A percentile compares a stretch with the other conserved stretches of the same genome.
These are phyloP conservation scores for Argopecten irradians DNA, from an alignment of 1,140 invertebrate species.

Conservation along the genomic window DNA sequence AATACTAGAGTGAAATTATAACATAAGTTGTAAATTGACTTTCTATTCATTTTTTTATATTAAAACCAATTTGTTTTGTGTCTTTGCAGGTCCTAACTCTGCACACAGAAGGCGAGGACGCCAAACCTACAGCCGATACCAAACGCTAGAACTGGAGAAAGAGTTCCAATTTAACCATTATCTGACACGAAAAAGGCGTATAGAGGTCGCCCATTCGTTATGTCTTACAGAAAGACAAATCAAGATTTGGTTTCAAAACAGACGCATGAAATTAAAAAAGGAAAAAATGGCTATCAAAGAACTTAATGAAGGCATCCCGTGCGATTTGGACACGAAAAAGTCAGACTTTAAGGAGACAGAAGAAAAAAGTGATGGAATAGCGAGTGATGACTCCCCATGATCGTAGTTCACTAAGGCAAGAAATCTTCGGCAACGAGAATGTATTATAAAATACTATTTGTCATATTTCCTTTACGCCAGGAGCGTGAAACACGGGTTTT, in stretches of 20 bases:
- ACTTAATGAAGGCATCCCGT: neutral
- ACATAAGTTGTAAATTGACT: too few species aligned
- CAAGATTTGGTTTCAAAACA: constrained; percentile 91
- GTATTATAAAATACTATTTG: constrained; percentile 4
- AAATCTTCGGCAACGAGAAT: constrained; percentile 21
- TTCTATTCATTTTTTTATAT: too few species aligned
- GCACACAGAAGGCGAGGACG: constrained; percentile 94
- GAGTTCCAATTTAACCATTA: constrained; percentile 84
- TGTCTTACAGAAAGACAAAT: constrained; percentile 93
- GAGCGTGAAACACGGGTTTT: constrained; percentile 7
- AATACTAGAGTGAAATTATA: too few species aligned
- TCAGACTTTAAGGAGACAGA: constrained; percentile 21
- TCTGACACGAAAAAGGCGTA: constrained; percentile 84
- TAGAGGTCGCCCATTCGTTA: constrained; percentile 92
- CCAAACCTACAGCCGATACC: constrained; percentile 97
- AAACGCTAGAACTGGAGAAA: constrained; percentile 82
- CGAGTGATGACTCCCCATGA: neutral
- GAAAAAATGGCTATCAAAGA: constrained; percentile 85
- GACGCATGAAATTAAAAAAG: constrained; percentile 99
- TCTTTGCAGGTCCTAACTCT: constrained; percentile 77
- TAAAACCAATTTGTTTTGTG: neutral
- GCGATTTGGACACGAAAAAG: neutral
- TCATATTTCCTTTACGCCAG: constrained; percentile 15
- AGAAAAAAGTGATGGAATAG: constrained; percentile 21
- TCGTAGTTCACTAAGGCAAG: neutral